These are phyloP conservation scores for Echinarachnius parma DNA, from an alignment of 53 echinoderm and acorn worm genomes.

Conservation along the genomic window DNA sequence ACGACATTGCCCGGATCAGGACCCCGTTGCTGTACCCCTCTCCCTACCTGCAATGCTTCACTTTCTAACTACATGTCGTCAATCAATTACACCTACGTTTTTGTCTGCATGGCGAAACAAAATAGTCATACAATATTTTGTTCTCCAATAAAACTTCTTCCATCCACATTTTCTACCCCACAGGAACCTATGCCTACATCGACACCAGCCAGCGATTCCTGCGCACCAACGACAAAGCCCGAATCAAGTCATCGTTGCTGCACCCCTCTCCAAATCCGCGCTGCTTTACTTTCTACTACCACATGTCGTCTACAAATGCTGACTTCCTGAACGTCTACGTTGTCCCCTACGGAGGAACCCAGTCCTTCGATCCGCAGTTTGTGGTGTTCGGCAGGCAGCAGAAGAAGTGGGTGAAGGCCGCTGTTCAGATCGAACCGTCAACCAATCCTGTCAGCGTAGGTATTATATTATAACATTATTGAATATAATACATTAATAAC, in stretches of 20 bases:
- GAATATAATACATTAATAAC: neutral
- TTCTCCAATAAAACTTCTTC: no score
- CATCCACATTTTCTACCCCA: no score
- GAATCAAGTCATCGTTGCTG: constrained; percentile 9
- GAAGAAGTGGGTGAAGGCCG: constrained; percentile 21
- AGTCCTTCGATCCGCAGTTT: constrained; percentile 34
- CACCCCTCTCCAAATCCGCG: constrained; percentile 5
- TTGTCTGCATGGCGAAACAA: no score
- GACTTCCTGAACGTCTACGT: constrained; percentile 41
- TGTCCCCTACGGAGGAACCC: constrained; percentile 18
- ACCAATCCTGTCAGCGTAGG: constrained; percentile 16
- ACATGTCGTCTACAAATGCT: constrained; percentile 8
- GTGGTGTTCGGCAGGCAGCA: constrained; percentile 22
- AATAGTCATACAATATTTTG: no score
- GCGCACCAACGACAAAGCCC: constrained; percentile 27
- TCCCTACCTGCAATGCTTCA: constrained; percentile 11
- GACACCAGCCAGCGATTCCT: constrained; percentile 21
- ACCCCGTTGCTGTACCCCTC: constrained; percentile 16
- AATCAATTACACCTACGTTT: no score
- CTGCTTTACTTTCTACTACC: constrained; percentile 37
- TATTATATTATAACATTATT: constrained; percentile 8
- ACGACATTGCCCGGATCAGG: constrained; percentile 24
- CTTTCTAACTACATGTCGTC: constrained; percentile 37
- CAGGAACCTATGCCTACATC: constrained; percentile 34
- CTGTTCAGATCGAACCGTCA: constrained; percentile 7